These are phyloP conservation scores for Epiblema foenella DNA, from an alignment of 2,888 invertebrate genomes.

Conservation along the genomic window DNA sequence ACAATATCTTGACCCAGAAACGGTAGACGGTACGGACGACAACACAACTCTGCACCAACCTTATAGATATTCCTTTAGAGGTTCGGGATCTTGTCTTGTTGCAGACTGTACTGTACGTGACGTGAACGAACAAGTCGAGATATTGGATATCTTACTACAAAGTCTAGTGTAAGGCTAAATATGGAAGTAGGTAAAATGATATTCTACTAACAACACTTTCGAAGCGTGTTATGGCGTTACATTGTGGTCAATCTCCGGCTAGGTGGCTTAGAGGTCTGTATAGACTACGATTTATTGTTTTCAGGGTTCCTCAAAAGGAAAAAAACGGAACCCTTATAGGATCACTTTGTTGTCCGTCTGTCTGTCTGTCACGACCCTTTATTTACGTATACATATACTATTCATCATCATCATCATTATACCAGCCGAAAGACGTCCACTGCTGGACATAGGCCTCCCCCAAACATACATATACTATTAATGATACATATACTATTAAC, in stretches of 20 bases:
- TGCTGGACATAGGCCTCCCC: too few relatives aligned
- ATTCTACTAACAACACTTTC: constrained; percentile 20
- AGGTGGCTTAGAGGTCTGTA: neutral
- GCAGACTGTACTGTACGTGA: constrained; percentile 36
- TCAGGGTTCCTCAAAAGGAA: too few relatives aligned
- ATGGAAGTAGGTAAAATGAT: constrained; percentile 29
- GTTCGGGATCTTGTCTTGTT: neutral
- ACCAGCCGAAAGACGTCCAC: too few relatives aligned
- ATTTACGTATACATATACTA: too few relatives aligned
- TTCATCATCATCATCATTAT: too few relatives aligned
- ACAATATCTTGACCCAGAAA: constrained; percentile 46
- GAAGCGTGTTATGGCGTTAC: neutral
- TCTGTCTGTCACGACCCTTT: too few relatives aligned
- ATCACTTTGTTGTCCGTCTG: too few relatives aligned
- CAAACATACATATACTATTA: too few relatives aligned
- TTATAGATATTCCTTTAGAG: constrained; percentile 18
- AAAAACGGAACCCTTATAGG: too few relatives aligned
- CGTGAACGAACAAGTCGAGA: constrained; percentile 34
- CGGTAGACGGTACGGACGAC: constrained; percentile 36
- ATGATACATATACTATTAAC: too few relatives aligned
- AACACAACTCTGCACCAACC: constrained; percentile 17
- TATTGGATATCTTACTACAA: constrained; percentile 39
- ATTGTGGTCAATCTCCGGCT: neutral
- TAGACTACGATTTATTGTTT: too few relatives aligned
- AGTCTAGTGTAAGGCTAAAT: constrained; percentile 41